Base-by-base conservation (phyloP, 2,888 invertebrate genomes). In the Thymelicus acteon region DNA sequence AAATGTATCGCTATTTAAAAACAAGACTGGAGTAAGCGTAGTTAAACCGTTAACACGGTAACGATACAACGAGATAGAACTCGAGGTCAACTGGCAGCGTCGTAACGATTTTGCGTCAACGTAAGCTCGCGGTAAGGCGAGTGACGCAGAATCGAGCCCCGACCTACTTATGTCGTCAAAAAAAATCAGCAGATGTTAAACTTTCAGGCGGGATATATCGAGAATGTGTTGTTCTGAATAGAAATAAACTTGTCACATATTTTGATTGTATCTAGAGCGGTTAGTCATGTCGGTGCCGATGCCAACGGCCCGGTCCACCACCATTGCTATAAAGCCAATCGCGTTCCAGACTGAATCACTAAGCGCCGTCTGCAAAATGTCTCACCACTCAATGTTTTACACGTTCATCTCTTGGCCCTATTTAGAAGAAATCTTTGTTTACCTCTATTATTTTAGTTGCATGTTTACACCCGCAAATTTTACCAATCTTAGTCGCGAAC, bases 181-280 rank as follows among this genome's bases (percentile, higher is more conserved):
- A 92, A 92, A 92, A 93, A 90, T 90, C 88, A 88, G 88, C 91
- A 92, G 91, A 92, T 93, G 92, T 90, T 92, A 84, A 91, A 91
- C 87, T 91, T 87, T 86, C 87, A 85, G 85, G 83, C 84, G 89
- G 86, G 87, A 85, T 90, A 92, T 92, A 92, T 92, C 87, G 91
- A 91, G 88, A 91, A 90, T 88, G 89, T 91, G 90, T 91, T 91
- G 91, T 92, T 91, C 89, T 84, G 91, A 92, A 93, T 93, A 93
- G 92, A 93, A 93, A 93, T 93, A 93, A 92, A 93, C 91, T 91
- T 93, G 93, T 93, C 93, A 91, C 92, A 92, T 93, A 93, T 92
- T 92, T 92, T 92, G 93, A 93, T 93, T 92, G 92, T 93, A 93
- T 93, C 90, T 93, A 92, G 92, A 93, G 92, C 93, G 92, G 93